Percentiles rank a stretch among this genome's conserved stretches.
These are phyloP conservation scores for Sesia bembeciformis DNA, from an alignment of 2,888 invertebrate species.

Conservation along the genomic window DNA sequence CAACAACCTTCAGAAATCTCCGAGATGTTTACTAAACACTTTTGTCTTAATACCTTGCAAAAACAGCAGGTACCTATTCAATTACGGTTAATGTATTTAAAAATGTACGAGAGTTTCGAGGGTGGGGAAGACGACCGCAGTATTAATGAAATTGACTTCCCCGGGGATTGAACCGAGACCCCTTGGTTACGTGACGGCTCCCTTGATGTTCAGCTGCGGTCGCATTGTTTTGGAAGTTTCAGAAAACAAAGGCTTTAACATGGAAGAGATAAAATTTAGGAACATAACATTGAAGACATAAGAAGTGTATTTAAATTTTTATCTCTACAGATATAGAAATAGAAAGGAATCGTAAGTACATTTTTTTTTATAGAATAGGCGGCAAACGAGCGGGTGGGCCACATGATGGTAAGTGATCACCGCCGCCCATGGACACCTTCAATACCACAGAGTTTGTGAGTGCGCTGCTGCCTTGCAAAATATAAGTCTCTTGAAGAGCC, in stretches of 20 bases:
- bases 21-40: too few species aligned
- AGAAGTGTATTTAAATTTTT: neutral
- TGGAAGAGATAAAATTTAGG: neutral
- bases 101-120: constrained; percentile 47
- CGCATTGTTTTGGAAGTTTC: constrained; percentile 20
- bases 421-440: too few species aligned
- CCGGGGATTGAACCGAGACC: constrained; percentile 37
- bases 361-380: too few species aligned
- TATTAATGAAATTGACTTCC: constrained; percentile 71
- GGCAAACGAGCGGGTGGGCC: too few species aligned
- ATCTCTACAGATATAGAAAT: too few species aligned
- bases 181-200: constrained; percentile 23
- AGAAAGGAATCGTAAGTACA: too few species aligned
- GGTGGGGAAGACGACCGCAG: constrained; percentile 40
- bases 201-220: constrained; percentile 13
- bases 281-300: neutral
- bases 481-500: too few species aligned
- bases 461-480: too few species aligned
- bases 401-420: too few species aligned
- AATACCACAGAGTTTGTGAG: too few species aligned
- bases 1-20: too few species aligned
- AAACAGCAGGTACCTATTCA: constrained; percentile 56
- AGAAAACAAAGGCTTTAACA: constrained; percentile 24
- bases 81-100: constrained; percentile 63
- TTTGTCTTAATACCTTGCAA: constrained; percentile 58